Conservation (phyloP, 2,888 invertebrate species). For the Physocephala rufipes region DNA sequence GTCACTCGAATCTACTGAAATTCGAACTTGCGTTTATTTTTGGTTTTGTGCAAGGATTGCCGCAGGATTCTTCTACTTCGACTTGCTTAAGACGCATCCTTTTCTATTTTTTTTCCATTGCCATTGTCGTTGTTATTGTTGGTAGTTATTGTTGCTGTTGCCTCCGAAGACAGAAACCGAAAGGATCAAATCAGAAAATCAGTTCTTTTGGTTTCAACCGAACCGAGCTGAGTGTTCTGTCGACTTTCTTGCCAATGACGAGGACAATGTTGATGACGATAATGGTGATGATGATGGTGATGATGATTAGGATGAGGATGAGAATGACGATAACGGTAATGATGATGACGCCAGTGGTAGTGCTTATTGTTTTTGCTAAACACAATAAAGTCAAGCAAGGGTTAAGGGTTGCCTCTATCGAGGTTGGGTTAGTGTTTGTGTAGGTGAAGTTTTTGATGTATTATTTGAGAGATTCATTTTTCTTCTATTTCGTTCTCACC, state of each 20-base stretch:
- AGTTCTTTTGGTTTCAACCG: neutral
- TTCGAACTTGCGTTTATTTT: too few relatives aligned
- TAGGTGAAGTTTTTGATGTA: constrained; percentile 33
- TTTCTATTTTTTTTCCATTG: neutral
- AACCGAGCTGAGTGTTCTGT: neutral
- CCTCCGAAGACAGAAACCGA: neutral
- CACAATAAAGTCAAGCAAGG: too few relatives aligned
- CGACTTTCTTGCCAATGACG: neutral
- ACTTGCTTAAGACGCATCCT: constrained; percentile 20
- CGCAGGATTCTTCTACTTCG: constrained; percentile 10
- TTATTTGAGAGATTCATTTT: constrained; percentile 23
- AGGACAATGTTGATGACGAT: constrained; percentile 1
- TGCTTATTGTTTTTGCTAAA: neutral
- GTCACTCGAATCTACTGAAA: neutral
- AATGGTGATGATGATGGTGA: constrained; percentile 12
- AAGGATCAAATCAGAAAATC: neutral
- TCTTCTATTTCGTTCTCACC: neutral
- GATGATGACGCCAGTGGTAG: neutral
- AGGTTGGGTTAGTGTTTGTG: constrained; percentile 32
- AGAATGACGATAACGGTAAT: neutral
- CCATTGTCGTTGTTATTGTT: neutral
- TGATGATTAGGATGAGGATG: neutral
- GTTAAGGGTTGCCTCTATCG: constrained; percentile 19
- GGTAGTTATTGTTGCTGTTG: neutral
- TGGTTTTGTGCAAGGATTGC: constrained; percentile 28